Evolutionary conservation across 2,888 invertebrate species (phyloP), one percentile per base, ranked within the genome.

Genomic region (Coremacera marginata): DNA sequence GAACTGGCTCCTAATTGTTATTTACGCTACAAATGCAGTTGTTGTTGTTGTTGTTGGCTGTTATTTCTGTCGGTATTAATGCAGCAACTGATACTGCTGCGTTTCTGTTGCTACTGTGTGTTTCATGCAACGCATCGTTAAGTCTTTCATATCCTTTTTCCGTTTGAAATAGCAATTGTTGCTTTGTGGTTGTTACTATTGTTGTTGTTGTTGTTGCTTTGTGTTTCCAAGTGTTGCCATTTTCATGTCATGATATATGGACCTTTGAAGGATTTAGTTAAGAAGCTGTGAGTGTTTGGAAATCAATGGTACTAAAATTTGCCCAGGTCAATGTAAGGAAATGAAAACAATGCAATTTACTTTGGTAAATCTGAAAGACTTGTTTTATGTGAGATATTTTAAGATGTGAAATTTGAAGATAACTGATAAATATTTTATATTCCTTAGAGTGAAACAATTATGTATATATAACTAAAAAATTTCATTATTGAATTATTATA

Each of bases 1-100:
- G 67, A 34, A 37, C 57, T 37, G 22, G 19, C 67, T 44, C 44
- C 37, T 34, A 67, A 67, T 67, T 67, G 67, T 67, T 67, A 67
- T 67, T 67, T 67, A 67, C 67, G 67, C 37, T 67, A 34, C 19
- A 34, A 67, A 37, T 37, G 44, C 67, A 16, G 44, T 44, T 67
- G 11, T 44, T 37, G 37, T 67, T 67, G 67, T 22, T 27, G 57
- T 14, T 60, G 25, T 22, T 27, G 57, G 57, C 5, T 60, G 25
- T 60, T 60, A 2, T 19, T 67, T 3, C 19, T 22, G 34, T 60
- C 4, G 19, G 37, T 65, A 37, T 65, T 65, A 19, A 31, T 34
- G 37, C 65, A 60, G 27, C 60, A 60, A 62, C 34, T 65, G 31
- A 5, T 31, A 19, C 34, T 65, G 19, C 34, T 8, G 19, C 65